A percentile compares a stretch with the other conserved stretches of the same genome.
These are phyloP conservation scores for Falco naumanni DNA, from an alignment of 2,797 vertebrate genomes.

Conservation along the genomic window DNA sequence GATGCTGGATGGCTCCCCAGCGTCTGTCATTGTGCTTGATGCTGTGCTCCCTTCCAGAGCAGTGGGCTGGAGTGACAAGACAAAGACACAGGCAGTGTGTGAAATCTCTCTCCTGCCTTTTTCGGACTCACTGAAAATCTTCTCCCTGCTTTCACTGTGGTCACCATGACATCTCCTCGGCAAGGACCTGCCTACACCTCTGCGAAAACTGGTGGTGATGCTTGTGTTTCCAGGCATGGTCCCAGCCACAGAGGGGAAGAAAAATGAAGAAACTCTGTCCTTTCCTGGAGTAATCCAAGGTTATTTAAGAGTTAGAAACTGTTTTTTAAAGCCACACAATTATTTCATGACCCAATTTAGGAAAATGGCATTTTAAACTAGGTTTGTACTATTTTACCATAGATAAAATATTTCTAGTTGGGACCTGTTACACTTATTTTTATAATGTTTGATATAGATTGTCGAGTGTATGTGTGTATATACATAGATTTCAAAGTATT, in stretches of 20 bases:
- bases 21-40: conserved; percentile 60
- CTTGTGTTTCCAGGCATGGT: background rate
- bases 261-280: background rate
- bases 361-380: background rate
- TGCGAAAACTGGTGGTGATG: background rate
- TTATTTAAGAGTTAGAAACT: background rate
- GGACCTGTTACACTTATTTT: background rate
- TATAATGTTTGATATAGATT: too few species aligned
- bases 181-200: background rate
- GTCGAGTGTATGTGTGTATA: background rate
- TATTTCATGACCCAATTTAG: background rate
- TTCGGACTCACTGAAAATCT: background rate
- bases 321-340: rapidly evolving
- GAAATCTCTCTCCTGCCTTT: conserved; percentile 25
- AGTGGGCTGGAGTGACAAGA: conserved; percentile 58
- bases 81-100: conserved; percentile 37
- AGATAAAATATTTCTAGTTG: background rate
- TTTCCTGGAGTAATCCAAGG: background rate
- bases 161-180: background rate
- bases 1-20: conserved; percentile 60
- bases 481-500: background rate
- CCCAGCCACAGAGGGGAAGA: background rate
- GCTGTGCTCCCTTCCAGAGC: conserved; percentile 56
- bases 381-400: background rate
- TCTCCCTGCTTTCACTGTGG: background rate